These are phyloP conservation scores for Ictidomys tridecemlineatus DNA, from an alignment of 2,113 vertebrate genomes.

Conservation along the genomic window DNA sequence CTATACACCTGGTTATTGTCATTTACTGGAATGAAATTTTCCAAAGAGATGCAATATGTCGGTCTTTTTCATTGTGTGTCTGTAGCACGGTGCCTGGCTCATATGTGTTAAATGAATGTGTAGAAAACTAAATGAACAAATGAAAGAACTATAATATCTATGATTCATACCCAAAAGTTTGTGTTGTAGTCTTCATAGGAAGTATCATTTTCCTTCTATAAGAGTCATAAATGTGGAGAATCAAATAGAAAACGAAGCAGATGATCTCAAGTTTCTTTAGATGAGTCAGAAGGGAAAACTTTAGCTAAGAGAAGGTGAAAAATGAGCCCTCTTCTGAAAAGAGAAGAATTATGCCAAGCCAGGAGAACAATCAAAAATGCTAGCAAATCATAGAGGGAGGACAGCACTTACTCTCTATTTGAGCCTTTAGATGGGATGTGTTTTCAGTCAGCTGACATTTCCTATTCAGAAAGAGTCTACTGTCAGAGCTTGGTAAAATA, in stretches of 20 bases:
- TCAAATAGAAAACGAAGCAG: slow-evolving; percentile 51
- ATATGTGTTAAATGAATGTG: not conserved
- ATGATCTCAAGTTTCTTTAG: slow-evolving; percentile 52
- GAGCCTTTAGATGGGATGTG: slow-evolving; percentile 43
- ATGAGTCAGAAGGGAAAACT: slow-evolving; percentile 66
- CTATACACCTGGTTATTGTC: not conserved
- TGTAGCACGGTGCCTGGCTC: not conserved
- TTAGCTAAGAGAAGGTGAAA: slow-evolving; percentile 73
- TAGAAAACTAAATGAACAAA: not conserved
- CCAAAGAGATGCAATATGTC: not conserved
- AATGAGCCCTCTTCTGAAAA: slow-evolving; percentile 64
- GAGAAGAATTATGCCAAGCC: slow-evolving; percentile 66
- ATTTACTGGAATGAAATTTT: not conserved
- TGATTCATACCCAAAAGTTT: slow-evolving; percentile 5
- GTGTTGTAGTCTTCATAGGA: not conserved
- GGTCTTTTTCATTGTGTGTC: not conserved
- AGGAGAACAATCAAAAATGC: slow-evolving; percentile 67
- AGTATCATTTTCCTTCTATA: not conserved
- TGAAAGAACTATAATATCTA: not conserved
- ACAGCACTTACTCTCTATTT: slow-evolving; percentile 61
- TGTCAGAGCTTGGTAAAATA: slow-evolving; percentile 81
- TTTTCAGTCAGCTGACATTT: slow-evolving; percentile 76
- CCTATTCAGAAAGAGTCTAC: slow-evolving; percentile 70
- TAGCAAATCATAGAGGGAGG: slow-evolving; percentile 66
- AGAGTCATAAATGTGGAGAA: slow-evolving; percentile 31